Evolutionary conservation across 2,113 vertebrate genomes (phyloP).

Genomic region (Aspiorhynchus laticeps): DNA sequence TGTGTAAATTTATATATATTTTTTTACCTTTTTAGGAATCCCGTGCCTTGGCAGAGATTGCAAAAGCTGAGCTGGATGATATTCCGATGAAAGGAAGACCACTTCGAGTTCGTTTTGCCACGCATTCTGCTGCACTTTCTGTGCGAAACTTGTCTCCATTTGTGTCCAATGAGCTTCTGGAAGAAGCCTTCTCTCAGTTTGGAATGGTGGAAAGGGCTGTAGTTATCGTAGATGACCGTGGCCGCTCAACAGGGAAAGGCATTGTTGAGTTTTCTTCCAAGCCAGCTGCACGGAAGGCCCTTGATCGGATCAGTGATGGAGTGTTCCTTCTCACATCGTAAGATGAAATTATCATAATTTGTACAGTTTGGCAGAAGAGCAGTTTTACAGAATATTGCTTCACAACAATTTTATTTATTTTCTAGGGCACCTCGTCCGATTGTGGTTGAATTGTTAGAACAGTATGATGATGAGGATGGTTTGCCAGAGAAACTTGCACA

Average conservation of each 20-base stretch:
- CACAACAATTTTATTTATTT: background rate
- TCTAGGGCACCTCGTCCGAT: slow-evolving; percentile 91
- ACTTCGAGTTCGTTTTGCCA: slow-evolving; percentile 94
- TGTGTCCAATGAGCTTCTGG: slow-evolving; percentile 96
- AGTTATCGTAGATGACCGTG: slow-evolving; percentile 98
- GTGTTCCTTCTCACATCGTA: slow-evolving; percentile 87
- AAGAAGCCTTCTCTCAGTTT: slow-evolving; percentile 97
- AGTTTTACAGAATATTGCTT: background rate
- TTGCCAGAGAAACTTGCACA: slow-evolving; percentile 97
- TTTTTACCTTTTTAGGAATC: no score
- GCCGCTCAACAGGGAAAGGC: slow-evolving; percentile 91
- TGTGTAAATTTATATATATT: no score
- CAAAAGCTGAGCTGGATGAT: slow-evolving; percentile 97
- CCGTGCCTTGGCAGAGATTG: slow-evolving; percentile 92
- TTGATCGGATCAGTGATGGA: slow-evolving; percentile 93
- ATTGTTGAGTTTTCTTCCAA: slow-evolving; percentile 98
- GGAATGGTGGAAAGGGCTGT: slow-evolving; percentile 94
- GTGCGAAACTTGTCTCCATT: slow-evolving; percentile 93
- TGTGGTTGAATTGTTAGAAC: slow-evolving; percentile 94
- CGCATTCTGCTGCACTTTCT: slow-evolving; percentile 93
- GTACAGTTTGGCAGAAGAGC: background rate
- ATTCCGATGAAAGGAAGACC: slow-evolving; percentile 91
- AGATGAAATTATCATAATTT: slow-evolving; percentile 5
- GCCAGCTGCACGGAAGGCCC: slow-evolving; percentile 91
- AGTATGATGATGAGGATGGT: slow-evolving; percentile 95